A percentile compares a stretch with the other conserved stretches of the same genome.
phyloP scores from a whole-genome alignment of 2,888 invertebrate genomes.

The Cryptocephalus primarius region DNA sequence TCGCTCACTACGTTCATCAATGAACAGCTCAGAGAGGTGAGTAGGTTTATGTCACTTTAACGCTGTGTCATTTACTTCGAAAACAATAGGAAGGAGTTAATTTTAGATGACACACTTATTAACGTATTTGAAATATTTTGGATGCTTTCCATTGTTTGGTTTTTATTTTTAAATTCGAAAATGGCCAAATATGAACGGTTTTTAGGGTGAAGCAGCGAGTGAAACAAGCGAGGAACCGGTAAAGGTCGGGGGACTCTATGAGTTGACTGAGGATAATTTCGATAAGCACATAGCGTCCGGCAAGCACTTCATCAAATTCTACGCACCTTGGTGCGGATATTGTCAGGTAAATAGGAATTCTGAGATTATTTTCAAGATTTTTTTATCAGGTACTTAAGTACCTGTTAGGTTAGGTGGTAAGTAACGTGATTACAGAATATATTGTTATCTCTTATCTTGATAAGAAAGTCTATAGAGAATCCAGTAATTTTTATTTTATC shows the following conservation, averaged over 20 bases:
- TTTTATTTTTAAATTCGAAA: too few relatives aligned
- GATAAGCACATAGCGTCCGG: constrained; percentile 60
- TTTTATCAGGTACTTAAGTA: too few relatives aligned
- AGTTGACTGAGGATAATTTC: constrained; percentile 67
- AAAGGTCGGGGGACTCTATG: constrained; percentile 51
- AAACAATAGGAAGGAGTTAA: not conserved
- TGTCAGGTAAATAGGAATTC: constrained; percentile 51
- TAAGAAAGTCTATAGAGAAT: too few relatives aligned
- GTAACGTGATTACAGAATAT: not conserved
- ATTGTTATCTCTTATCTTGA: not conserved
- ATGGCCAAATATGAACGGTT: not conserved
- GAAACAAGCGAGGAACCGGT: constrained; percentile 38
- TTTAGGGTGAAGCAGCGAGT: constrained; percentile 22
- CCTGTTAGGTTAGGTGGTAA: too few relatives aligned
- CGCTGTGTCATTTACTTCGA: too few relatives aligned
- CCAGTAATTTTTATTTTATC: too few relatives aligned
- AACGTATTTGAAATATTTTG: not conserved
- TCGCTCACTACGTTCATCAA: constrained; percentile 67
- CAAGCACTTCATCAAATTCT: constrained; percentile 83
- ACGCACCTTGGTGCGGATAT: constrained; percentile 85
- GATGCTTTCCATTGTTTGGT: not conserved
- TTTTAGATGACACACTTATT: not conserved
- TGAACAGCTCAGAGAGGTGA: constrained; percentile 49
- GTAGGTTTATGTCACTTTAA: not conserved
- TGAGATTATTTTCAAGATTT: not conserved